Percentiles rank a stretch among this genome's conserved stretches.
Evolutionary conservation across 2,888 invertebrate species (phyloP).

Genomic region (Trypoxylon attenuatum): DNA sequence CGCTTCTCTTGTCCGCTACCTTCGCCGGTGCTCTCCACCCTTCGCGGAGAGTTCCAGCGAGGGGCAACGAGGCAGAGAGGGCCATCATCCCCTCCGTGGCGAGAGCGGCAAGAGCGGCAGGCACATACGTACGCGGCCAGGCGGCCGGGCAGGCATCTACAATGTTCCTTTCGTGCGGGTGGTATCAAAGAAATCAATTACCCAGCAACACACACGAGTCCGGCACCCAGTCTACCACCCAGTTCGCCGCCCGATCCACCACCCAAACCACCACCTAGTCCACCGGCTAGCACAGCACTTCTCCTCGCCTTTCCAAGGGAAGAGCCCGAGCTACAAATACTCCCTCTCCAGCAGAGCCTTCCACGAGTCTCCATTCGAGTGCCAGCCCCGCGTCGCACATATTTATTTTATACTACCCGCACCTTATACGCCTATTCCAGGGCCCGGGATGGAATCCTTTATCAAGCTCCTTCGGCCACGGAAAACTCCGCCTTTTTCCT

Average conservation of each 20-base stretch:
- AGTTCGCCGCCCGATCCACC: constrained; percentile 7
- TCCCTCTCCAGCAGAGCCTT: constrained; percentile 26
- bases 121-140: constrained; percentile 41
- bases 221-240: constrained; percentile 32
- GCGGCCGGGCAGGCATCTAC: constrained; percentile 59
- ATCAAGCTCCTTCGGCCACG: constrained; percentile 45
- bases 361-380: constrained; percentile 30
- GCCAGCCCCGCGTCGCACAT: constrained; percentile 49
- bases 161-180: constrained; percentile 62
- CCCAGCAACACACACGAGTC: constrained; percentile 58
- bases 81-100: constrained; percentile 49
- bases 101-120: constrained; percentile 26
- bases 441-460: constrained; percentile 54
- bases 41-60: constrained; percentile 27
- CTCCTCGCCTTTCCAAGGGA: constrained; percentile 14
- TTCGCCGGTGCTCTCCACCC: constrained; percentile 23
- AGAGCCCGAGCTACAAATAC: constrained; percentile 18
- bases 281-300: not conserved
- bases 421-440: constrained; percentile 45
- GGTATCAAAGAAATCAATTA: constrained; percentile 70
- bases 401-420: constrained; percentile 63
- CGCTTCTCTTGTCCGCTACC: constrained; percentile 1
- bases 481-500: constrained; percentile 55
- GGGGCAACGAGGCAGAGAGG: constrained; percentile 10
- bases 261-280: not conserved